Evolutionary conservation across 2,888 invertebrate species (phyloP).

Genomic region (Leucoma salicis): DNA sequence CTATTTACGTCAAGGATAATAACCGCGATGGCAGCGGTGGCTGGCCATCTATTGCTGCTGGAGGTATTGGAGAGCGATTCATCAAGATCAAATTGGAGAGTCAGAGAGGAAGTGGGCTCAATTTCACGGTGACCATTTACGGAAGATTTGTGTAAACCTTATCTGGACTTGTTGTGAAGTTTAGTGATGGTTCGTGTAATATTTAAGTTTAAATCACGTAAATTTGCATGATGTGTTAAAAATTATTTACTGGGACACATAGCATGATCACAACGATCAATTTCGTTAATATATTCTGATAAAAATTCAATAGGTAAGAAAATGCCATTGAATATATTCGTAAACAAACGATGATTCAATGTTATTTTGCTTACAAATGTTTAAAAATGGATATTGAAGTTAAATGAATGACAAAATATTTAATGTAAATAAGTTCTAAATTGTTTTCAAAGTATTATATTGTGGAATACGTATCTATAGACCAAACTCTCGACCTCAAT

Average conservation of each 20-base stretch:
- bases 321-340: neutral
- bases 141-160: conserved; percentile 17
- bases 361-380: too few species aligned
- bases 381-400: too few species aligned
- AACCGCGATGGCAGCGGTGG: neutral
- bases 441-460: too few species aligned
- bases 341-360: neutral
- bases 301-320: neutral
- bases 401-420: too few species aligned
- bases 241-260: neutral
- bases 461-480: too few species aligned
- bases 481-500: too few species aligned
- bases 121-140: neutral
- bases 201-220: neutral
- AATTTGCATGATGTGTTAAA: neutral
- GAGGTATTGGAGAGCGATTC: neutral
- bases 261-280: neutral
- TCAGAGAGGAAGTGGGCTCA: neutral
- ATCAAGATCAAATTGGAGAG: neutral
- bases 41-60: neutral
- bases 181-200: neutral
- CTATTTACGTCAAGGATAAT: neutral
- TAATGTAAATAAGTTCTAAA: too few species aligned
- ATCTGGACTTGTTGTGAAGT: neutral
- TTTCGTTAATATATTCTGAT: too few species aligned